Evolutionary conservation across 2,113 vertebrate species (phyloP).

Genomic region (Lycaon pictus): DNA sequence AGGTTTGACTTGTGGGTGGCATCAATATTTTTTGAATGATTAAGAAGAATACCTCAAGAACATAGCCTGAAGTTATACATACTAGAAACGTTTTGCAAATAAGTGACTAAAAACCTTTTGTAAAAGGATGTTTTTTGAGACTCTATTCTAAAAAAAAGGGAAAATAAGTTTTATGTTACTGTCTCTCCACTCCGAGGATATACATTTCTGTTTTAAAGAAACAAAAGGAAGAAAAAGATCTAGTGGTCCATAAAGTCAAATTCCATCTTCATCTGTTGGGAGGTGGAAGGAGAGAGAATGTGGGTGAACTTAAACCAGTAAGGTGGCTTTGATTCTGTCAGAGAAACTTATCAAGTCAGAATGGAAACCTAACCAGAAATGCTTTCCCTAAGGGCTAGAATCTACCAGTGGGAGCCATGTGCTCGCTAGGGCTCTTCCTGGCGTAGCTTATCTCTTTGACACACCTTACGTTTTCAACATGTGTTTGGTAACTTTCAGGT

Average conservation of each 20-base stretch:
- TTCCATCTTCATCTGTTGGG: neutral
- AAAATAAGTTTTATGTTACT: neutral
- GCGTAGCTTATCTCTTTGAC: neutral
- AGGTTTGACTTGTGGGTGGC: neutral
- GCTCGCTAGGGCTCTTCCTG: neutral
- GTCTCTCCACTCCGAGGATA: slow-evolving; percentile 21
- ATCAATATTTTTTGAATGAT: neutral
- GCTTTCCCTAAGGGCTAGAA: neutral
- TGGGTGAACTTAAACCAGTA: neutral
- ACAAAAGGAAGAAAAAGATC: neutral
- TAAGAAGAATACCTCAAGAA: slow-evolving; percentile 31
- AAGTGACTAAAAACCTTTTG: neutral
- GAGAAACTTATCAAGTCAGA: neutral
- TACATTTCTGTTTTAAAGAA: slow-evolving; percentile 16
- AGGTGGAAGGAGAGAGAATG: neutral
- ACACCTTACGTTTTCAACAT: neutral
- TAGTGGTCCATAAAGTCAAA: neutral
- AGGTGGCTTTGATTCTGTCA: neutral
- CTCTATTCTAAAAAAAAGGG: neutral
- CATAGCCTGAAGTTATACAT: neutral
- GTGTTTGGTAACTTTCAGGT: neutral
- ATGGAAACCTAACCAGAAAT: neutral
- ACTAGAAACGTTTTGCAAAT: neutral
- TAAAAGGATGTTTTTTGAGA: neutral
- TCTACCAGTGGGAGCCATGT: neutral